A percentile compares a stretch with the other conserved stretches of the same genome.
Evolutionary conservation across 1,140 invertebrate species (phyloP).

Genomic region (Lasioglossum albipes): DNA sequence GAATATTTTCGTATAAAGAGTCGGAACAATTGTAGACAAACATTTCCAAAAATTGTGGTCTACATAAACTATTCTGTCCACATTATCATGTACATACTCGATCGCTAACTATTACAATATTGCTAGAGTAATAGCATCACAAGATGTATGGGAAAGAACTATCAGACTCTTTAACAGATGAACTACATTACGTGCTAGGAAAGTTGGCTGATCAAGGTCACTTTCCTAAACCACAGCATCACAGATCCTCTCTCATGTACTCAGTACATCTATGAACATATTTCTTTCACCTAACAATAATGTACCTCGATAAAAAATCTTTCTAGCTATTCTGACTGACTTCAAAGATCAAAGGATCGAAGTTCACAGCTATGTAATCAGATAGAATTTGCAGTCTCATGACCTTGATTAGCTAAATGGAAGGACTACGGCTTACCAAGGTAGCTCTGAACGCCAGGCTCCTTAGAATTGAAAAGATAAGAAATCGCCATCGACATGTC

Average conservation of each 20-base stretch:
- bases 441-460: constrained; percentile 97
- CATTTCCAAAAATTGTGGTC: constrained; percentile 10
- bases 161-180: neutral
- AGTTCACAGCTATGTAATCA: too few species aligned
- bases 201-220: too few species aligned
- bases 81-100: neutral
- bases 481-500: constrained; percentile 98
- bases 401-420: neutral
- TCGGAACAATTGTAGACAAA: neutral
- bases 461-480: constrained; percentile 99
- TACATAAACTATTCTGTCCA: constrained; percentile 1
- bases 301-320: too few species aligned
- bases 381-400: too few species aligned
- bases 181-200: too few species aligned
- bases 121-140: neutral
- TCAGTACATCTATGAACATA: too few species aligned
- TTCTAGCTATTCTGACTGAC: too few species aligned
- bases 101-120: neutral
- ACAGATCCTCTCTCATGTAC: too few species aligned
- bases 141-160: neutral
- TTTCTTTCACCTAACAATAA: too few species aligned
- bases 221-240: too few species aligned
- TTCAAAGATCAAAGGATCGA: too few species aligned
- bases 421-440: constrained; percentile 84
- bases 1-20: neutral